Evolutionary conservation across 2,113 vertebrate genomes (phyloP).

Genomic region (Mobula hypostoma): DNA sequence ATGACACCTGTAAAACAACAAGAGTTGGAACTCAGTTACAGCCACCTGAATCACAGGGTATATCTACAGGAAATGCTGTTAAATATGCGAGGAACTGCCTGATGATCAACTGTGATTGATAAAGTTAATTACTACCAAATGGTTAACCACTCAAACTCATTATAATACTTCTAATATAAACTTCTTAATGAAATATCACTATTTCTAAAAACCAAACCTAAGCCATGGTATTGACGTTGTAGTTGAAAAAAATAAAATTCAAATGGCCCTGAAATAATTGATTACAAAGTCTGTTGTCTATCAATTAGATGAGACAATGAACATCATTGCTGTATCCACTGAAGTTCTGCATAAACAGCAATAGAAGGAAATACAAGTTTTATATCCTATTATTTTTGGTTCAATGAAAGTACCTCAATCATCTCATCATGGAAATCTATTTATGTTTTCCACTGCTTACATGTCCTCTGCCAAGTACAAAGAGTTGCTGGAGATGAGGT

Average conservation of each 20-base stretch:
- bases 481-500: background rate
- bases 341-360: background rate
- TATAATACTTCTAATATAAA: background rate
- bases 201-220: background rate
- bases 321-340: background rate
- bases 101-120: background rate
- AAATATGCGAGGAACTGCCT: background rate
- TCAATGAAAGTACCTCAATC: background rate
- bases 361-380: background rate
- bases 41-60: background rate
- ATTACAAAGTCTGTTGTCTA: too few relatives aligned
- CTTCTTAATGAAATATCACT: background rate
- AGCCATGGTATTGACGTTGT: background rate
- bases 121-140: background rate
- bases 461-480: background rate
- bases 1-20: background rate
- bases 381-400: background rate
- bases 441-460: background rate
- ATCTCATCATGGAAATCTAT: background rate
- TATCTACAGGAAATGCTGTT: background rate
- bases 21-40: background rate
- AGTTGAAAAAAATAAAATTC: background rate
- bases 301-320: background rate
- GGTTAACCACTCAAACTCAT: background rate
- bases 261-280: background rate